These are phyloP conservation scores for Vanessa atalanta DNA, from an alignment of 1,140 invertebrate genomes.

Conservation along the genomic window DNA sequence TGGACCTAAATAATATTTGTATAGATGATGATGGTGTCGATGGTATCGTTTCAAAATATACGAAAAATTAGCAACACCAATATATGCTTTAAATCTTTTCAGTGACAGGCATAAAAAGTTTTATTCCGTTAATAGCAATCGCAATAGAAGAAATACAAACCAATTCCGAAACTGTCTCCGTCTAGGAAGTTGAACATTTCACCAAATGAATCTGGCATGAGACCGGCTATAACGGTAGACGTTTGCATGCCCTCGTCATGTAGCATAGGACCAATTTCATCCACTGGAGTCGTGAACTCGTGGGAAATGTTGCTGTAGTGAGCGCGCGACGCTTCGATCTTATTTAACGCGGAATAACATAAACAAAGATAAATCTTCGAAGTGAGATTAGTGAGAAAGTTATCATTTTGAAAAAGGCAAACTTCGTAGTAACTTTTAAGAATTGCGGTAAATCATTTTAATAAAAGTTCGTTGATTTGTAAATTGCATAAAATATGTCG, in stretches of 20 bases:
- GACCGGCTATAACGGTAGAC: conserved; percentile 63
- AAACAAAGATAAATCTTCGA: background rate
- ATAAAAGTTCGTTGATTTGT: no score
- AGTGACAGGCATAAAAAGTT: no score
- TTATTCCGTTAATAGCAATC: no score
- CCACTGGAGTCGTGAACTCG: conserved; percentile 57
- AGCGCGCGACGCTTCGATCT: conserved; percentile 35
- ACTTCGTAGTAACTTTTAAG: no score
- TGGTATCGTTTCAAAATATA: no score
- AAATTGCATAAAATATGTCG: no score
- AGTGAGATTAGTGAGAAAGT: no score
- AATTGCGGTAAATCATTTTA: no score
- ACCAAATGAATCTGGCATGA: conserved; percentile 69
- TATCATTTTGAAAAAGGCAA: no score
- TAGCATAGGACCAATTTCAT: conserved; percentile 63
- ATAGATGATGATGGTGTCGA: no score
- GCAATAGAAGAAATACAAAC: conserved; percentile 37
- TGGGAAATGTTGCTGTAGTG: conserved; percentile 61
- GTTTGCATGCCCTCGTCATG: conserved; percentile 59
- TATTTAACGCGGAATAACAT: background rate
- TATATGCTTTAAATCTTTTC: no score
- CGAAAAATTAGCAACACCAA: no score
- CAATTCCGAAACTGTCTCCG: conserved; percentile 74
- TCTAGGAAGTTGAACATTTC: conserved; percentile 75
- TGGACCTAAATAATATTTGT: conserved; percentile 48